Percentiles rank a stretch among this genome's conserved stretches.
phyloP scores from a whole-genome alignment of 2,797 vertebrate species.

The Darevskia mixta region DNA sequence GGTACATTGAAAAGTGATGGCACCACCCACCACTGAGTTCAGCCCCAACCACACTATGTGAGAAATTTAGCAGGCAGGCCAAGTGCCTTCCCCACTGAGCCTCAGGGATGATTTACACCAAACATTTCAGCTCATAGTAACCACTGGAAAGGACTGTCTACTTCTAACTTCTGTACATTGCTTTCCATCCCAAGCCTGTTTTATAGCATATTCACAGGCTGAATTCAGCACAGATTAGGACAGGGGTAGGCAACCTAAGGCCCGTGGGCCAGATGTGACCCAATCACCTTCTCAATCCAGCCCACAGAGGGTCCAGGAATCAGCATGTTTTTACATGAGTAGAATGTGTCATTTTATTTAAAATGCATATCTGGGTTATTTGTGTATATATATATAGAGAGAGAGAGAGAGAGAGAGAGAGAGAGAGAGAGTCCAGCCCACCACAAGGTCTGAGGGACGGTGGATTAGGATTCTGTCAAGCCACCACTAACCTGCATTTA shows the following conservation, averaged over 20 bases:
- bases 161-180: not conserved
- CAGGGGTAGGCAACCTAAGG: too few relatives aligned
- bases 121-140: not conserved
- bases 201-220: not conserved
- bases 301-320: too few relatives aligned
- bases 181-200: not conserved
- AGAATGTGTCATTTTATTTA: too few relatives aligned
- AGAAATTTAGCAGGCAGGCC: not conserved
- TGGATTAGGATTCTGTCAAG: not conserved
- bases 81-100: not conserved
- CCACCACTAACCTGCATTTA: not conserved
- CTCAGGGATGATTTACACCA: not conserved
- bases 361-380: too few relatives aligned
- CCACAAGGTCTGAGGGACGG: too few relatives aligned
- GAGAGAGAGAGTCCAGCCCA: too few relatives aligned
- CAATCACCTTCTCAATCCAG: too few relatives aligned
- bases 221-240: not conserved
- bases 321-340: too few relatives aligned
- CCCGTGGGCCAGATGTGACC: too few relatives aligned
- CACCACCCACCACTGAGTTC: not conserved
- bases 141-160: not conserved
- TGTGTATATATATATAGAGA: too few relatives aligned
- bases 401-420: too few relatives aligned
- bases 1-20: not conserved
- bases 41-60: not conserved